Evolutionary conservation across 35 echinoderm and acorn worm species (phyloP).

Genomic region (Anneissia japonica): DNA sequence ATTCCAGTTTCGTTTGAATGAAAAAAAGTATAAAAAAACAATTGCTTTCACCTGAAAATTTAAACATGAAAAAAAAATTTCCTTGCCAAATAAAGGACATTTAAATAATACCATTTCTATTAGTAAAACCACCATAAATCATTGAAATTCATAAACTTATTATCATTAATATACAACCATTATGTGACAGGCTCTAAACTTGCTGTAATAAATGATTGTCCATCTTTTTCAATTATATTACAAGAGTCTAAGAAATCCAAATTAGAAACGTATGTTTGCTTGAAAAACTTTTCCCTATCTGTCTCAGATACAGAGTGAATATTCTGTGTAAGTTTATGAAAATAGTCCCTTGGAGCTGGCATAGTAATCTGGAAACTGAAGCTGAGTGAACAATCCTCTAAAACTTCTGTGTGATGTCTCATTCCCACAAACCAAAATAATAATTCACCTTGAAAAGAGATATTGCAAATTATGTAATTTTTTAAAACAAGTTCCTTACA

Average conservation of each 20-base stretch:
- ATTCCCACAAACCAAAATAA: conserved; percentile 78
- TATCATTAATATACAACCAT: no score
- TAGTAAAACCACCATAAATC: no score
- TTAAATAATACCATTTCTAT: no score
- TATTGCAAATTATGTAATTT: no score
- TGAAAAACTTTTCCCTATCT: conserved; percentile 31
- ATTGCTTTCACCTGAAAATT: no score
- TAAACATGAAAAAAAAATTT: no score
- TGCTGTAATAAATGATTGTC: conserved; percentile 10
- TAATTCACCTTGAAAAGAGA: conserved; percentile 48
- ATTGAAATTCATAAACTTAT: no score
- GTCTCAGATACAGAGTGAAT: conserved; percentile 8
- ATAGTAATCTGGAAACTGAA: conserved; percentile 60
- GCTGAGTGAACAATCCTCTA: conserved; percentile 83
- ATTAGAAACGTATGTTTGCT: conserved; percentile 14
- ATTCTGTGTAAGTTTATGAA: conserved; percentile 22
- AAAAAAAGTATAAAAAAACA: no score
- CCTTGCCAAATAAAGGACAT: no score
- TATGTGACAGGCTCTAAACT: no score
- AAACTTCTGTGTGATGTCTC: conserved; percentile 71
- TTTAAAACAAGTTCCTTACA: no score
- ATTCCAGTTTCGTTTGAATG: no score
- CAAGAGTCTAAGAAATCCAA: conserved; percentile 47
- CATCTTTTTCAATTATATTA: conserved; percentile 30
- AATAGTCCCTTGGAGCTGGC: conserved; percentile 66